Conservation (phyloP, 2,797 vertebrate species). For the Sebastes paucispinis region DNA sequence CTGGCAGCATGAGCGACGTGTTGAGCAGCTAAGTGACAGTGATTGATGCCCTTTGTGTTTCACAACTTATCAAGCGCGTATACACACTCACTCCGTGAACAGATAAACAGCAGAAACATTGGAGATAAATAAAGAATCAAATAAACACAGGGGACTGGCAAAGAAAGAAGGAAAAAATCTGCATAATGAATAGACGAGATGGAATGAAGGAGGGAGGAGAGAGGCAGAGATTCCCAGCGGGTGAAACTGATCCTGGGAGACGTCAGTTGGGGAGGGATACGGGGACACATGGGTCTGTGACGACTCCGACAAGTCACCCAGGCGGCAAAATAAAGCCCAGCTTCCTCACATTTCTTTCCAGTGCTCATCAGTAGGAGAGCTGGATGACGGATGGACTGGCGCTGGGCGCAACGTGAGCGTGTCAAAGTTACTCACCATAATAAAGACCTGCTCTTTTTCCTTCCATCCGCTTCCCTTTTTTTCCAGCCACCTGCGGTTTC, state of each 20-base stretch:
- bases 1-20: constrained; percentile 60
- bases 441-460: constrained; percentile 67
- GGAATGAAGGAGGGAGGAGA: constrained; percentile 42
- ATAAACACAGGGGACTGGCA: constrained; percentile 54
- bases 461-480: constrained; percentile 32
- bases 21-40: constrained; percentile 82
- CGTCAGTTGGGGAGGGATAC: constrained; percentile 46
- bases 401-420: constrained; percentile 68
- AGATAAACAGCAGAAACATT: constrained; percentile 74
- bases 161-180: constrained; percentile 20
- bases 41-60: constrained; percentile 83
- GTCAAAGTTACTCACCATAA: constrained; percentile 75
- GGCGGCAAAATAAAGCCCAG: constrained; percentile 75
- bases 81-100: constrained; percentile 33
- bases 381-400: constrained; percentile 80
- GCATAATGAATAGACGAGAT: constrained; percentile 68
- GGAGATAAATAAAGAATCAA: constrained; percentile 75
- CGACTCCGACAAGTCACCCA: constrained; percentile 75
- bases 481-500: constrained; percentile 47
- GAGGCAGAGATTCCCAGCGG: constrained; percentile 69
- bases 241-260: constrained; percentile 62
- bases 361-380: constrained; percentile 76
- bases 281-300: constrained; percentile 66
- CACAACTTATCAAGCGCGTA: constrained; percentile 68
- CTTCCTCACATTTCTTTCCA: constrained; percentile 76